A percentile compares a stretch with the other conserved stretches of the same genome.
phyloP scores from a whole-genome alignment of 1,140 invertebrate species.

The Pantala flavescens region DNA sequence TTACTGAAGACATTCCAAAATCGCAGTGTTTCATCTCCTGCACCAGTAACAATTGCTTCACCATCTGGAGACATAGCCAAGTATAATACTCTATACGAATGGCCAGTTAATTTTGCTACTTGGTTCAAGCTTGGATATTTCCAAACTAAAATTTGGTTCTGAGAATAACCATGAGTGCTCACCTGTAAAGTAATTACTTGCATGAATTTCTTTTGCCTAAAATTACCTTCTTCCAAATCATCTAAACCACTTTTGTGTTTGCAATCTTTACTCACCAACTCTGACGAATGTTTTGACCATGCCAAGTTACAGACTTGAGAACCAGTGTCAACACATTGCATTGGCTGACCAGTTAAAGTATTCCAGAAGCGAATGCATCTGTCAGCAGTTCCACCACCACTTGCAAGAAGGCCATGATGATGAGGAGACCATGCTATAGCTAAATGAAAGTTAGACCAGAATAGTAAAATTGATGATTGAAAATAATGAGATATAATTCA shows the following conservation, averaged over 20 bases:
- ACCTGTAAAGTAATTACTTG: conserved; percentile 34
- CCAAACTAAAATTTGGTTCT: conserved; percentile 99
- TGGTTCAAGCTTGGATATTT: conserved; percentile 92
- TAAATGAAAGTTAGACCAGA: conserved; percentile 5
- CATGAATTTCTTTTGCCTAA: neutral
- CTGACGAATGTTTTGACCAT: conserved; percentile 98
- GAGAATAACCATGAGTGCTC: conserved; percentile 98
- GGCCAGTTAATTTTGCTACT: conserved; percentile 96
- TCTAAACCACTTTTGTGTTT: neutral
- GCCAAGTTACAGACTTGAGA: conserved; percentile 97
- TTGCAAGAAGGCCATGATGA: conserved; percentile 94
- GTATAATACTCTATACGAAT: conserved; percentile 94
- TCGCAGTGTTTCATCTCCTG: conserved; percentile 95
- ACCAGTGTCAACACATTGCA: conserved; percentile 98
- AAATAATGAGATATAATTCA: too few species aligned
- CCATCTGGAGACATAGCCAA: conserved; percentile 97
- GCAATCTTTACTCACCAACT: conserved; percentile 56
- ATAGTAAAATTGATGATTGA: too few species aligned
- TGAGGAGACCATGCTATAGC: conserved; percentile 99
- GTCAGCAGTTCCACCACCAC: conserved; percentile 97
- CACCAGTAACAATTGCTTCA: conserved; percentile 97
- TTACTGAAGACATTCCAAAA: conserved; percentile 99
- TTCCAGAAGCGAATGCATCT: conserved; percentile 99
- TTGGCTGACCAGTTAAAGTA: conserved; percentile 95
- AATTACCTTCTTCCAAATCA: neutral